Evolutionary conservation across 2,797 vertebrate species (phyloP).

Genomic region (Mormyrops boulengeri): DNA sequence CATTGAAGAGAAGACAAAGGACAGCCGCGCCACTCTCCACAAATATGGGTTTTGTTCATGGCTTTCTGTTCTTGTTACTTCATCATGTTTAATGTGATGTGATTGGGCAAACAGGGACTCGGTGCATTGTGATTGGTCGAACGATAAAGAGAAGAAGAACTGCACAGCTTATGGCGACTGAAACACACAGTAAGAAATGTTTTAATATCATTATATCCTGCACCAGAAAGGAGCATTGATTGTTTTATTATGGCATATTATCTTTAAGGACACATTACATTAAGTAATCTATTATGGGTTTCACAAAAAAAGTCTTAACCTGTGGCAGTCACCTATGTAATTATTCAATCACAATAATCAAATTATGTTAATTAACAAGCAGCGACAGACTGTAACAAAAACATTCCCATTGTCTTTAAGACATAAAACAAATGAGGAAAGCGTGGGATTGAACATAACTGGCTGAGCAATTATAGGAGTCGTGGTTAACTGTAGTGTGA

Average conservation of each 20-base stretch:
- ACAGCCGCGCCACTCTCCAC: not conserved
- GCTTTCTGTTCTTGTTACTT: not conserved
- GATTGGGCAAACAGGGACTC: not conserved
- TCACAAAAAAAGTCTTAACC: not conserved
- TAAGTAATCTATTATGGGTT: not conserved
- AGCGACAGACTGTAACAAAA: not conserved
- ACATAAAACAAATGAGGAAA: not conserved
- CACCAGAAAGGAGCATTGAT: not conserved
- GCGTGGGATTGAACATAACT: not conserved
- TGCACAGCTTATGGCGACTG: not conserved
- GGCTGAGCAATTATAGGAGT: not conserved
- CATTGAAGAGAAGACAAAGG: not conserved
- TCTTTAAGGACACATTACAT: not conserved
- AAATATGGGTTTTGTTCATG: not conserved
- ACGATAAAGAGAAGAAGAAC: not conserved
- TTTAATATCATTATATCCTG: not conserved
- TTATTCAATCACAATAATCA: not conserved
- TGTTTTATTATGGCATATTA: not conserved
- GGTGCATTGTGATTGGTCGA: not conserved
- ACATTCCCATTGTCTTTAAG: not conserved
- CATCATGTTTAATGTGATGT: not conserved
- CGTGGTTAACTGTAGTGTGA: not conserved
- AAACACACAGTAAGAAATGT: not conserved
- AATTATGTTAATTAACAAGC: not conserved
- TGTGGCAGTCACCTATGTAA: not conserved